Percentiles rank a stretch among this genome's conserved stretches.
Conservation (phyloP, 2,888 invertebrate genomes). For the Entomobrya proxima region DNA sequence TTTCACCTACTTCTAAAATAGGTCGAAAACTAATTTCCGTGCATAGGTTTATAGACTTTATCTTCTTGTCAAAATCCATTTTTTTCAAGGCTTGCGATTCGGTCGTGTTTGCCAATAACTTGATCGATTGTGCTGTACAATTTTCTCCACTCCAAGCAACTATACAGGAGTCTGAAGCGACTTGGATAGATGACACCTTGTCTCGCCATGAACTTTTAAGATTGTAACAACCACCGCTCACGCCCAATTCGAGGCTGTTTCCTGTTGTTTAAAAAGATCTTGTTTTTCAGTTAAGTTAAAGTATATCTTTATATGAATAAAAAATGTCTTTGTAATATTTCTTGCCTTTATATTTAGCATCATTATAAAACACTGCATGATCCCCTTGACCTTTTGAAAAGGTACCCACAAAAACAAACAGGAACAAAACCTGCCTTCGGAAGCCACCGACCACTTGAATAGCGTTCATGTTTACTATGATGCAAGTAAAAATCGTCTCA, state of each 20-base stretch:
- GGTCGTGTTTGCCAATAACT: background rate
- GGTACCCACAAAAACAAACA: background rate
- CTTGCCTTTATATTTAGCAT: constrained; percentile 25
- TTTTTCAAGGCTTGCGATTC: background rate
- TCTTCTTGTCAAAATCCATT: constrained; percentile 16
- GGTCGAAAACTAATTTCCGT: constrained; percentile 31
- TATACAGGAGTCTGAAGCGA: constrained; percentile 2
- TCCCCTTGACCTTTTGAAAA: background rate
- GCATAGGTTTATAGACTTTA: constrained; percentile 38
- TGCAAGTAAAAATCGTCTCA: background rate
- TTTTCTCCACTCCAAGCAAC: constrained; percentile 16
- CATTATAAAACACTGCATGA: constrained; percentile 21
- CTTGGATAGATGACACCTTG: constrained; percentile 11
- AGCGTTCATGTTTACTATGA: background rate
- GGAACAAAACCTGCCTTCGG: background rate
- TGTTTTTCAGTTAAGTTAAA: background rate
- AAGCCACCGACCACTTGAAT: background rate
- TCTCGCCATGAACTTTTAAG: constrained; percentile 11
- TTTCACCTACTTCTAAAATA: background rate
- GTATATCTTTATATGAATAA: background rate
- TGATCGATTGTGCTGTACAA: constrained; percentile 10
- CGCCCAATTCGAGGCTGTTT: background rate
- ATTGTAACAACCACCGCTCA: constrained; percentile 21
- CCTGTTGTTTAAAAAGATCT: constrained; percentile 12
- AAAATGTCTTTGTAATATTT: background rate